These are phyloP conservation scores for Eledone cirrhosa DNA, from an alignment of 2,888 invertebrate genomes.

Conservation along the genomic window DNA sequence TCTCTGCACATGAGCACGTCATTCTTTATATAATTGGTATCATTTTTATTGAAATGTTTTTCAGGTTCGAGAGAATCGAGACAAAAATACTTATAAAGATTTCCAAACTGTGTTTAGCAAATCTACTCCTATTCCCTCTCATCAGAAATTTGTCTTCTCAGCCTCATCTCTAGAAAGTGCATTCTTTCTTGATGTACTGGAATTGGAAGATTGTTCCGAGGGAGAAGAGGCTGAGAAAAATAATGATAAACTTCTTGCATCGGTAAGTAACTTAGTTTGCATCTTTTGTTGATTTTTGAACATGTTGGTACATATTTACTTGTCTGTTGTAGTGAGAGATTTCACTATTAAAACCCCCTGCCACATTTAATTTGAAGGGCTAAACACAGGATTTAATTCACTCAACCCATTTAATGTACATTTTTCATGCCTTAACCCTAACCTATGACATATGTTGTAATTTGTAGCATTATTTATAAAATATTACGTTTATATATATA, in stretches of 20 bases:
- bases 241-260: conserved; percentile 10
- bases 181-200: conserved; percentile 16
- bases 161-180: conserved; percentile 11
- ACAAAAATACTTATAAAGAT: conserved; percentile 17
- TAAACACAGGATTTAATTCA: too few species aligned
- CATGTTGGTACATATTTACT: not conserved
- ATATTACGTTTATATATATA: too few species aligned
- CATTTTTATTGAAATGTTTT: not conserved
- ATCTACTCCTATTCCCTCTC: conserved; percentile 13
- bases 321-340: too few species aligned
- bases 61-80: conserved; percentile 20
- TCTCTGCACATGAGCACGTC: not conserved
- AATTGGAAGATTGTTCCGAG: conserved; percentile 7
- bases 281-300: not conserved
- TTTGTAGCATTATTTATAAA: too few species aligned
- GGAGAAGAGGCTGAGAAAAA: not conserved
- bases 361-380: too few species aligned
- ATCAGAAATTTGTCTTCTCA: conserved; percentile 17
- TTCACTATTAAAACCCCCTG: too few species aligned
- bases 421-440: too few species aligned
- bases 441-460: too few species aligned
- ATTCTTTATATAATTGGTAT: not conserved
- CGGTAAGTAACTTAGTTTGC: not conserved
- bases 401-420: too few species aligned
- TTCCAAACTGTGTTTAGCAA: conserved; percentile 18